Conservation (phyloP, 2,113 vertebrate genomes). For the Shinisaurus crocodilurus region DNA sequence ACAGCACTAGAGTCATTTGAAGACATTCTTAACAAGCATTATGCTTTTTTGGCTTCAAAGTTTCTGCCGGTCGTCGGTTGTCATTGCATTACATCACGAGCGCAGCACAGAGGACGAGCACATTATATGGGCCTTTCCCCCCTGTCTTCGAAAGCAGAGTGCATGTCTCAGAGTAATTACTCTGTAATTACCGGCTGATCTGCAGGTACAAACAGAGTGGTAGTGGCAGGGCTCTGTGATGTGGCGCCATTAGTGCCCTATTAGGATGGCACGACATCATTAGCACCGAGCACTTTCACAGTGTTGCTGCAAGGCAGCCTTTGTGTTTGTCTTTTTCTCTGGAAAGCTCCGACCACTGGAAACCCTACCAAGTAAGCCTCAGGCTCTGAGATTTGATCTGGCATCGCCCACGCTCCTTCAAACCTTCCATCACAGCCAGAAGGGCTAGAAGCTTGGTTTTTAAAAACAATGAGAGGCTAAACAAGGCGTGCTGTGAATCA, state of each 20-base stretch:
- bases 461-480: not conserved
- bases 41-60: not conserved
- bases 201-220: slow-evolving; percentile 55
- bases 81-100: slow-evolving; percentile 63
- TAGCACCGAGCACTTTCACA: slow-evolving; percentile 51
- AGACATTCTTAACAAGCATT: slow-evolving; percentile 47
- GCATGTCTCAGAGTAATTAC: slow-evolving; percentile 71
- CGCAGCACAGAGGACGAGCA: slow-evolving; percentile 53
- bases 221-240: slow-evolving; percentile 51
- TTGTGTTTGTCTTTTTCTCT: not conserved
- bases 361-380: not conserved
- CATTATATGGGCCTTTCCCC: slow-evolving; percentile 46
- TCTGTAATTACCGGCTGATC: slow-evolving; percentile 73
- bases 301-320: slow-evolving; percentile 19
- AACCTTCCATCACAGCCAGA: not conserved
- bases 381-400: fast-evolving
- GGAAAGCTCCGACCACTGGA: not conserved
- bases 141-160: slow-evolving; percentile 54
- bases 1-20: slow-evolving; percentile 50
- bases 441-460: not conserved
- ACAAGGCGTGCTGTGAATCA: not conserved
- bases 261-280: slow-evolving; percentile 56
- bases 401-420: not conserved
- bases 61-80: slow-evolving; percentile 41
- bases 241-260: slow-evolving; percentile 54